Evolutionary conservation across 2,797 vertebrate genomes (phyloP).

Genomic region (Acropternis orthonyx): DNA sequence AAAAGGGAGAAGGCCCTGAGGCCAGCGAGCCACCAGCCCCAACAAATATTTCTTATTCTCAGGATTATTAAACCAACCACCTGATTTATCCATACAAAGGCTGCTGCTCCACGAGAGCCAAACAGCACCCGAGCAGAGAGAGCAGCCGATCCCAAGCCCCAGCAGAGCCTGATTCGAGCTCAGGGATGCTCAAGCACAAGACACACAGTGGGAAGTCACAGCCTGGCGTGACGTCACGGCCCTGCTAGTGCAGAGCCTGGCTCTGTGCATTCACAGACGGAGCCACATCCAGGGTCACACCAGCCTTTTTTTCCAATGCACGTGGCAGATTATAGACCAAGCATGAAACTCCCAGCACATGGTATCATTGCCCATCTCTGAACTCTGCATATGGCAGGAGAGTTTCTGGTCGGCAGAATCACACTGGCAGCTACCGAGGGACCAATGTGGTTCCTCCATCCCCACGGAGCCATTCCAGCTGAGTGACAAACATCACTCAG

Average conservation of each 20-base stretch:
- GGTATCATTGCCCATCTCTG: fast-evolving
- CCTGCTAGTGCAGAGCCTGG: background rate
- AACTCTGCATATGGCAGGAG: background rate
- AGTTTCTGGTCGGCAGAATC: background rate
- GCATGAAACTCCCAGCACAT: background rate
- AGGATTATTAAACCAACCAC: background rate
- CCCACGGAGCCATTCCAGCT: background rate
- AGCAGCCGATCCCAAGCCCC: fast-evolving
- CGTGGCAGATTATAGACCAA: background rate
- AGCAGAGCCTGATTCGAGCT: fast-evolving
- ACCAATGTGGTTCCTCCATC: fast-evolving
- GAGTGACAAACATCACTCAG: background rate
- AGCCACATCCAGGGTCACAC: background rate
- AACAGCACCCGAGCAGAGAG: fast-evolving
- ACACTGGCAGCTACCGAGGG: fast-evolving
- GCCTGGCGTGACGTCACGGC: background rate
- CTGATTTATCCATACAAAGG: fast-evolving
- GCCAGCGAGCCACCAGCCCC: background rate
- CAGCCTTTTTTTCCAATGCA: background rate
- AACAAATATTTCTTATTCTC: background rate
- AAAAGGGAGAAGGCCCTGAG: fast-evolving
- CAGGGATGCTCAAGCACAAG: background rate
- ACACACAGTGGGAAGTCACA: background rate
- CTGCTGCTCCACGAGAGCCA: background rate
- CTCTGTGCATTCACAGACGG: background rate